A percentile compares a stretch with the other conserved stretches of the same genome.
Conservation (phyloP, 2,113 vertebrate species). For the Gracilinanus agilis region DNA sequence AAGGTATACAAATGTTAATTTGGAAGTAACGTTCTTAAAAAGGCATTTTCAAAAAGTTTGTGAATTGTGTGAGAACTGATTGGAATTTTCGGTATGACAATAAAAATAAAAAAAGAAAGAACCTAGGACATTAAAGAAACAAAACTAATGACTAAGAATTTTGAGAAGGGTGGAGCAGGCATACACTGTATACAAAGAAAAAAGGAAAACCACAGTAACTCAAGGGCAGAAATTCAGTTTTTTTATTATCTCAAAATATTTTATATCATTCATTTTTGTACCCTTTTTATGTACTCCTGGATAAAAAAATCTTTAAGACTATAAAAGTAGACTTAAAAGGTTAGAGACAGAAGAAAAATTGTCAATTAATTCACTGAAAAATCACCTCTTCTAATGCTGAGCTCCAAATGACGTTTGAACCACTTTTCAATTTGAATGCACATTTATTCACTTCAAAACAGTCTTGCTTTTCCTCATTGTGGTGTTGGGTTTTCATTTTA, state of each 20-base stretch:
- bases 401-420: slow-evolving; percentile 23
- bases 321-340: slow-evolving; percentile 31
- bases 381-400: neutral
- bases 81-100: neutral
- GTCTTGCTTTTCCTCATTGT: neutral
- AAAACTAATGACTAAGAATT: neutral
- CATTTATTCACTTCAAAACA: slow-evolving; percentile 40
- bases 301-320: slow-evolving; percentile 29
- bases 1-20: neutral
- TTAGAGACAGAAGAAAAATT: slow-evolving; percentile 1
- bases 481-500: slow-evolving; percentile 38
- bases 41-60: neutral
- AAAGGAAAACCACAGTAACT: neutral
- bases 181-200: slow-evolving; percentile 14
- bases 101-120: neutral
- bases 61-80: neutral
- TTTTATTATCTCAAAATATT: slow-evolving; percentile 31
- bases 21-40: neutral
- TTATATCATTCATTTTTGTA: slow-evolving; percentile 40
- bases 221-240: slow-evolving; percentile 47
- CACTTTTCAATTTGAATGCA: slow-evolving; percentile 40
- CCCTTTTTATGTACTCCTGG: slow-evolving; percentile 43
- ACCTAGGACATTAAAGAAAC: neutral
- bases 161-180: neutral
- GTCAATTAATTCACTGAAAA: slow-evolving; percentile 13